These are phyloP conservation scores for Acanthosoma haemorrhoidale DNA, from an alignment of 2,888 invertebrate genomes.

Conservation along the genomic window DNA sequence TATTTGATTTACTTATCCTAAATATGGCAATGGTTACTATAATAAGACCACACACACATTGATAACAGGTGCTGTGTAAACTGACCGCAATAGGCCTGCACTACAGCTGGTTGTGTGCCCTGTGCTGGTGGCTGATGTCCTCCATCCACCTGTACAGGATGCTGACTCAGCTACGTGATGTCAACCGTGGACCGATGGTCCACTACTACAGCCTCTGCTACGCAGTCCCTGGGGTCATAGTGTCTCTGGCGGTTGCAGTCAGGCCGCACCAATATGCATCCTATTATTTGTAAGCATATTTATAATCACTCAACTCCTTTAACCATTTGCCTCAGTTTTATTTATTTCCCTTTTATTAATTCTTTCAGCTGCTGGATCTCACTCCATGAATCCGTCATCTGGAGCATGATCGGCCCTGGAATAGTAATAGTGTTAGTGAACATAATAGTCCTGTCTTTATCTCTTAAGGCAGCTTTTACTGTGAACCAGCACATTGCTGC, in stretches of 20 bases:
- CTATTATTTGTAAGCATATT: slow-evolving; percentile 74
- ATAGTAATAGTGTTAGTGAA: slow-evolving; percentile 72
- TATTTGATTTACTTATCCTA: no score
- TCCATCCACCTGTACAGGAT: slow-evolving; percentile 88
- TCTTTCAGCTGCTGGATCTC: slow-evolving; percentile 85
- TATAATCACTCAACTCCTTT: not conserved
- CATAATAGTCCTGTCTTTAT: slow-evolving; percentile 72
- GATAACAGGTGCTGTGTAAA: slow-evolving; percentile 67
- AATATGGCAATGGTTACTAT: no score
- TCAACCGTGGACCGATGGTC: slow-evolving; percentile 89
- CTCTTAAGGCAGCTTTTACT: slow-evolving; percentile 85
- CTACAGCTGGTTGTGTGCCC: slow-evolving; percentile 85
- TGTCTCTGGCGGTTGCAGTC: slow-evolving; percentile 85
- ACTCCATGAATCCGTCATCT: slow-evolving; percentile 86
- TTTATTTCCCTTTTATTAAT: not conserved
- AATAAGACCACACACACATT: no score
- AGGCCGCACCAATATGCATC: slow-evolving; percentile 93
- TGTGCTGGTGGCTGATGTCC: slow-evolving; percentile 88
- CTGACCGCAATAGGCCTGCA: slow-evolving; percentile 84
- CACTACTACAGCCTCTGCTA: slow-evolving; percentile 91
- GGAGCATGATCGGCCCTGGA: slow-evolving; percentile 91
- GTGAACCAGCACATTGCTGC: slow-evolving; percentile 85
- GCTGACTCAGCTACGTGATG: slow-evolving; percentile 90
- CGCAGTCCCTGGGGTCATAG: slow-evolving; percentile 83
- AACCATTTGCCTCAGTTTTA: not conserved